phyloP scores from a whole-genome alignment of 2,888 invertebrate species.

The Diarsia mendica region DNA sequence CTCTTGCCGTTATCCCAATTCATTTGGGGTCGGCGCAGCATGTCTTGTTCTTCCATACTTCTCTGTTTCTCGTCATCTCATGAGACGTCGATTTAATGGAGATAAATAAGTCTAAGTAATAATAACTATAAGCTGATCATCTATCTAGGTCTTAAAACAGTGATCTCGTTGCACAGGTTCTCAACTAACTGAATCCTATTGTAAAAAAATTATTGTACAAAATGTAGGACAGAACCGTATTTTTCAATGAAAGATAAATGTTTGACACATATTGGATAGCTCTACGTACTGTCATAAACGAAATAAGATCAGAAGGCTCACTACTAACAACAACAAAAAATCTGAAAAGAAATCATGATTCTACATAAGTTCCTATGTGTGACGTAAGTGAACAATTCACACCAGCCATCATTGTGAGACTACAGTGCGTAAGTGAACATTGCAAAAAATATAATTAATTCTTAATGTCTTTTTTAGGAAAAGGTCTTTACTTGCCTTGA shows the following conservation, averaged over 20 bases:
- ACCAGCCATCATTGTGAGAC: not conserved
- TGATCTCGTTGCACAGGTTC: not conserved
- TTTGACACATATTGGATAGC: slow-evolving; percentile 59
- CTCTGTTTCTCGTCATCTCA: too few relatives aligned
- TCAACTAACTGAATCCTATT: not conserved
- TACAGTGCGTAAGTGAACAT: not conserved
- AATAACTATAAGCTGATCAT: not conserved
- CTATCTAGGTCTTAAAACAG: not conserved
- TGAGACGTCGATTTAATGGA: too few relatives aligned
- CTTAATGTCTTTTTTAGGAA: not conserved
- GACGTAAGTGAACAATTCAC: not conserved
- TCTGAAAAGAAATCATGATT: not conserved
- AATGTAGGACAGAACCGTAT: slow-evolving; percentile 22
- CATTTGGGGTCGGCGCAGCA: too few relatives aligned
- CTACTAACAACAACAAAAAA: too few relatives aligned
- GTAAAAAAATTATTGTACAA: slow-evolving; percentile 34
- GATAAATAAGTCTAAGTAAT: not conserved
- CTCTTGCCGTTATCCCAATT: too few relatives aligned
- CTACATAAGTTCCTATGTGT: not conserved
- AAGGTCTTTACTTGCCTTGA: too few relatives aligned
- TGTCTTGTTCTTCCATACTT: too few relatives aligned
- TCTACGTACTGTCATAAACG: slow-evolving; percentile 1
- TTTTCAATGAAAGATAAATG: slow-evolving; percentile 58
- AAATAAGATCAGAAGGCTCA: slow-evolving; percentile 20
- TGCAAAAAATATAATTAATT: not conserved